Evolutionary conservation across 2,113 vertebrate genomes (phyloP).

Genomic region (Peromyscus leucopus): DNA sequence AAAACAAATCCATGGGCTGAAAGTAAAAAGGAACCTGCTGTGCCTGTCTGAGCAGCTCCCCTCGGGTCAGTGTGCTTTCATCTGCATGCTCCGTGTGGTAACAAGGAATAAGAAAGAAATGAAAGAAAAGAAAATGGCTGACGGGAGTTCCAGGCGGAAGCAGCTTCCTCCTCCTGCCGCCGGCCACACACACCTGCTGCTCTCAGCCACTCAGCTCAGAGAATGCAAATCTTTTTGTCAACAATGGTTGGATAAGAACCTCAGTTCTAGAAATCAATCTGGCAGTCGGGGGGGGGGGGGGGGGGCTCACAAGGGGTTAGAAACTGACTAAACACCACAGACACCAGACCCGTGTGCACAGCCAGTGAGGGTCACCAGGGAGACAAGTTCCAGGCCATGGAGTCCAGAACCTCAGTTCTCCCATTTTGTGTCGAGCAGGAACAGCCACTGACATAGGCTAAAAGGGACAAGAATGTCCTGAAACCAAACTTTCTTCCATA

Average conservation of each 20-base stretch:
- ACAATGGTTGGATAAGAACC: neutral
- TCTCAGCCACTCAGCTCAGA: neutral
- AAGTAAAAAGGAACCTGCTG: neutral
- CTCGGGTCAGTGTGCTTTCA: fast-evolving
- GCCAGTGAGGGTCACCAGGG: neutral
- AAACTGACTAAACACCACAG: neutral
- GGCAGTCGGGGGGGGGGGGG: too few relatives aligned
- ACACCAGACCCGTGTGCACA: neutral
- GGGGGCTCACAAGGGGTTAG: neutral
- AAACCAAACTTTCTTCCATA: neutral
- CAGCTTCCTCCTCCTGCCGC: too few relatives aligned
- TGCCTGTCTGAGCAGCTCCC: neutral
- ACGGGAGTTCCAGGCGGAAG: neutral
- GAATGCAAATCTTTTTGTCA: neutral
- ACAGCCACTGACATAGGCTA: neutral
- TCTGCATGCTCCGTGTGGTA: neutral
- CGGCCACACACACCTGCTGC: neutral
- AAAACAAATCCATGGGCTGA: neutral
- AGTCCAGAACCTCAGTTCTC: neutral
- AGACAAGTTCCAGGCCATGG: neutral
- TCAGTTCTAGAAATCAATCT: neutral
- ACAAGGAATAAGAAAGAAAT: neutral
- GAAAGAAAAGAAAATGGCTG: neutral
- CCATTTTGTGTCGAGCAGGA: neutral
- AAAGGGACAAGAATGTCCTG: too few relatives aligned